Base-by-base conservation (phyloP, 2,888 invertebrate species). In the Limnephilus lunatus region DNA sequence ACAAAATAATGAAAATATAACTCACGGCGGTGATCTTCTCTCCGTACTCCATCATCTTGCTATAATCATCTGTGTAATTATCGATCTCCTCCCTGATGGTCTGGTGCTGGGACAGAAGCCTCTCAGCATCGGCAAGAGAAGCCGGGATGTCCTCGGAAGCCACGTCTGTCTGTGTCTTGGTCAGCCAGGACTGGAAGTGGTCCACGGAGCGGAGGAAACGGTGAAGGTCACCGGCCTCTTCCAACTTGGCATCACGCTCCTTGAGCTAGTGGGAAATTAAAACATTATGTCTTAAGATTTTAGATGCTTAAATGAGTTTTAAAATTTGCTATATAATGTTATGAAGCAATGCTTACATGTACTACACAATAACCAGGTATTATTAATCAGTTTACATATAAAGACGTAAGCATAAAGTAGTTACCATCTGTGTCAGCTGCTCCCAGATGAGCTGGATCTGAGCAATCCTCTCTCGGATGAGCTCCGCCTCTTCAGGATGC, bases 11-110 rank as follows among this genome's bases (percentile, higher is more conserved):
- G 53, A 53, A 53, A 53, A 53, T 7, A 53, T 53, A 53, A 92
- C 97, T 96, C 94, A 97, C 97, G 92, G 98, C 97, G 90, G 99
- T 99, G 94, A 99, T 97, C 94, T 98, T 97, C 95, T 99, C 99
- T 83, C 99, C 99, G 95, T 99, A 99, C 95, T 99, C 99, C 98
- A 99, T 99, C 99, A 99, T 99, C 96, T 98, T 98, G 94, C 98
- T 98, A 95, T 99, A 99, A 95, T 99, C 99, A 94, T 99, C 99
- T 91, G 98, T 99, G 96, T 99, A 99, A 95, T 99, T 99, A 95
- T 99, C 99, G 94, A 99, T 99, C 96, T 99, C 99, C 95, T 99
- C 99, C 95, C 99, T 98, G 95, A 99, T 99, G 94, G 99, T 99
- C 96, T 99, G 99, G 96, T 99, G 99, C 95, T 99, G 99, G 88